phyloP scores from a whole-genome alignment of 2,888 invertebrate species.

The Seira musarum region DNA sequence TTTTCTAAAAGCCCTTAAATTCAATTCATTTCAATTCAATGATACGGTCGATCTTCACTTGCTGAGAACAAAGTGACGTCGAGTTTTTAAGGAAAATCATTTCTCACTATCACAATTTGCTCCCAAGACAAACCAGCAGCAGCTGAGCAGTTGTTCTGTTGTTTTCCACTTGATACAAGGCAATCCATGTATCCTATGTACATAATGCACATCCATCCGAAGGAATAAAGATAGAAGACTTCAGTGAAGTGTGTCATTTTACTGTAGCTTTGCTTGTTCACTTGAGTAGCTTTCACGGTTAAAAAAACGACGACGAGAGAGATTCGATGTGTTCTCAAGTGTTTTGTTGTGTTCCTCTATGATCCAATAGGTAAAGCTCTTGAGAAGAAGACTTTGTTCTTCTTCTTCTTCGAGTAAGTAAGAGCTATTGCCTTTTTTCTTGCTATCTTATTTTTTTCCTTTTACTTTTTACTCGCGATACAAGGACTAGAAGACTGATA shows the following conservation, averaged over 20 bases:
- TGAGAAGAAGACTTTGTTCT: no score
- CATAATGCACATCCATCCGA: no score
- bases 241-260: slow-evolving; percentile 18
- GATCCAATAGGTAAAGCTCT: no score
- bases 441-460: neutral
- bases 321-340: neutral
- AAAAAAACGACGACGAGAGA: neutral
- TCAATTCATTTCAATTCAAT: neutral
- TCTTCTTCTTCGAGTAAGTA: neutral
- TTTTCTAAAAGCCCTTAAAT: neutral
- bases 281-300: slow-evolving; percentile 15
- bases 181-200: no score
- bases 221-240: neutral
- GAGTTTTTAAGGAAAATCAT: neutral
- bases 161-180: neutral
- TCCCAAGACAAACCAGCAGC: neutral
- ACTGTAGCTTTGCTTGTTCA: slow-evolving; percentile 17
- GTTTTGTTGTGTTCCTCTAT: neutral
- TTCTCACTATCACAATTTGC: neutral
- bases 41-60: neutral
- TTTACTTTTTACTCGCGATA: neutral
- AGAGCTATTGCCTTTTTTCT: neutral
- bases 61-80: neutral
- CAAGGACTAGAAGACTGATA: neutral
- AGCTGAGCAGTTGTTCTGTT: neutral